Conservation (phyloP, 2,888 invertebrate genomes). For the Himalopsyche japonica region DNA sequence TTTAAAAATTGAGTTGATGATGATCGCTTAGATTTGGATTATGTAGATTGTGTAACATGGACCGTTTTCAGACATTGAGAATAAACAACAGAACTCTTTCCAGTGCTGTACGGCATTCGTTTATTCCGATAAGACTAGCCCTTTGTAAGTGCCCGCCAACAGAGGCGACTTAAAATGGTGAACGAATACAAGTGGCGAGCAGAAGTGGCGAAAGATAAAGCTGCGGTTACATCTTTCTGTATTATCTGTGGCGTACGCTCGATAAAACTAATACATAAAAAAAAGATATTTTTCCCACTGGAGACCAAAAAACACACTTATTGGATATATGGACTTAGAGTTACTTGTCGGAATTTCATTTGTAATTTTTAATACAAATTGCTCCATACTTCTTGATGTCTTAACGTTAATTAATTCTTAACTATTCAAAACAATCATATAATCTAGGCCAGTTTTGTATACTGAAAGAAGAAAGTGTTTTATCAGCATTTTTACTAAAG, state of each 20-base stretch:
- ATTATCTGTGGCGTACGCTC: not conserved
- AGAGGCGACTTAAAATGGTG: not conserved
- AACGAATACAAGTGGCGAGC: constrained; percentile 1
- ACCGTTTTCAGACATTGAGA: not conserved
- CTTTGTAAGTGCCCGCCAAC: not conserved
- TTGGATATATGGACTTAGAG: too few species aligned
- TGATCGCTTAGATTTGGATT: not conserved
- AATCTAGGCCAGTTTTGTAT: too few species aligned
- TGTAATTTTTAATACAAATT: too few species aligned
- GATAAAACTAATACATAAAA: too few species aligned
- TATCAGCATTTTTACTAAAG: too few species aligned
- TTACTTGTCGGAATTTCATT: too few species aligned
- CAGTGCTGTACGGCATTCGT: not conserved
- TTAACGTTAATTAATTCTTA: too few species aligned
- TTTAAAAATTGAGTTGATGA: not conserved
- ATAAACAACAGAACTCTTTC: not conserved
- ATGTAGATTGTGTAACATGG: not conserved
- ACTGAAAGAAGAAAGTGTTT: too few species aligned
- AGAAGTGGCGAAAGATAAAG: not conserved
- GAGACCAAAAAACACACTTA: too few species aligned
- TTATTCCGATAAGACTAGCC: not conserved
- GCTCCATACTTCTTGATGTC: too few species aligned
- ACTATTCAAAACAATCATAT: too few species aligned
- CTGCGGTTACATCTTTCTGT: not conserved
- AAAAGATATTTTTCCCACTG: too few species aligned